Evolutionary conservation across 2,113 vertebrate genomes (phyloP), one percentile per base, ranked within the genome.

Genomic region (Ascaphus truei): DNA sequence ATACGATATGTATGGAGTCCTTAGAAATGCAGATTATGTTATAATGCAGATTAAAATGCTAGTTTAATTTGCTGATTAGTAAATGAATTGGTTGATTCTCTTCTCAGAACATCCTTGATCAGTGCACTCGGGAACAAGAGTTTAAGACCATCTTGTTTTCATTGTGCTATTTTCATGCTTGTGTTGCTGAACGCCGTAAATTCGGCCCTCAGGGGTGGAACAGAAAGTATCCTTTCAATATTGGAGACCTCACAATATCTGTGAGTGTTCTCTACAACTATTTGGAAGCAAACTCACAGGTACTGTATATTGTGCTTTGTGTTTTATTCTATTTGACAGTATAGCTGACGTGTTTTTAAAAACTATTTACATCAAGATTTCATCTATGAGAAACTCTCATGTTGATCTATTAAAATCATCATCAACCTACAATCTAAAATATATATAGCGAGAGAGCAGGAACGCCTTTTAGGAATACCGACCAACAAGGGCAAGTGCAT

Each of bases 61-160:
- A 11, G 26, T 7, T 48, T 61, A 18, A 20, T 16, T 52, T 51
- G 23, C 36, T 22, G 63, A 36, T 39, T 51, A 37, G 57, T 61
- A 23, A 51, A 41, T 18, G 33, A 41, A 30, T 30, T 13, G 41
- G 3, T 18, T 9, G 31, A 12, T 50, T 26, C 13, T 59, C 26
- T 66, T 20, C 43, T 55, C 55, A 92, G 92, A 90, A 84, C 64
- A 91, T 90, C 53, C 80, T 92, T 79, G 89, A 93, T 75, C 87
- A 85, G 80, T 92, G 89, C 75, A 88, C 80, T 2, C 71, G 79
- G 3, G 90, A 92, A 77, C 89, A 92, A 77, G 91, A 94, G 83
- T 93, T 94, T 75, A 92, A 93, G 81, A 90, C 84, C 63, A 90
- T 92, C 73, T 77, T 92, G 30, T 92, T 93, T 79, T 92, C 90